Conservation (phyloP, 2,113 vertebrate species). For the Proteles cristata region DNA sequence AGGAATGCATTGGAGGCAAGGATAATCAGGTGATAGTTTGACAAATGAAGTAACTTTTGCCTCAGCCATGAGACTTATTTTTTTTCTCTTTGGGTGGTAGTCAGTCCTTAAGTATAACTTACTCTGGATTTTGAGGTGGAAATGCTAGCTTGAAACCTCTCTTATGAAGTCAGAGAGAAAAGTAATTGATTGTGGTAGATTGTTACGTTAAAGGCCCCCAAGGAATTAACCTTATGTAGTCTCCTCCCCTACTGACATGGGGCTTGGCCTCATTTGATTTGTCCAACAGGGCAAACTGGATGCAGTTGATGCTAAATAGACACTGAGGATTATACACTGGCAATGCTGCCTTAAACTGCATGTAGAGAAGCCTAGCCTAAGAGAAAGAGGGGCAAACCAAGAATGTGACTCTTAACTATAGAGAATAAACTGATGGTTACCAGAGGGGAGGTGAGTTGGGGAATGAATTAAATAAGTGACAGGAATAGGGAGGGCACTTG, state of each 20-base stretch:
- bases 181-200: not conserved
- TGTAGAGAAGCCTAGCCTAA: not conserved
- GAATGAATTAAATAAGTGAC: not conserved
- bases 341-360: not conserved
- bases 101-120: not conserved
- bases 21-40: not conserved
- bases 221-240: not conserved
- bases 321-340: too few relatives aligned
- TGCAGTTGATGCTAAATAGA: fast-evolving
- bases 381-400: not conserved
- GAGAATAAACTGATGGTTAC: not conserved
- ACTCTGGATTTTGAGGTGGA: not conserved
- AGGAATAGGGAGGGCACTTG: not conserved
- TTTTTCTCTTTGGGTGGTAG: not conserved
- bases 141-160: not conserved
- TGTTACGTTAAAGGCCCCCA: not conserved
- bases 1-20: not conserved
- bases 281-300: not conserved
- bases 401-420: not conserved
- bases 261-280: not conserved
- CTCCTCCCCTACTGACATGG: not conserved
- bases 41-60: not conserved
- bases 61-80: not conserved
- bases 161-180: not conserved
- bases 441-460: not conserved